Evolutionary conservation across 23 tunicate genomes (phyloP), one percentile per base, ranked within the genome.

Genomic region (Clavelina lepadiformis): DNA sequence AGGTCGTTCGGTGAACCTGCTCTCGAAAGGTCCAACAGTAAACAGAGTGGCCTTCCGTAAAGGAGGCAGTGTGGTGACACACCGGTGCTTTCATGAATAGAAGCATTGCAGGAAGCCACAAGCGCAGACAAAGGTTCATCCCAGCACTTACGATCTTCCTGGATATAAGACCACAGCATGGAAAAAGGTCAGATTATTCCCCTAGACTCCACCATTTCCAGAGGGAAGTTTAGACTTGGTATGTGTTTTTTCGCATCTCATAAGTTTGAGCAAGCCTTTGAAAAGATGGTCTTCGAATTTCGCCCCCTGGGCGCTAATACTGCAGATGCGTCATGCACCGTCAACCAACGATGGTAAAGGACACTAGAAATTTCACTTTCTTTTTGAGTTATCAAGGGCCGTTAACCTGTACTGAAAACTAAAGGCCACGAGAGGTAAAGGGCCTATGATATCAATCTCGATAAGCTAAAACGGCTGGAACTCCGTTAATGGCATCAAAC

Each of bases 291-390:
- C 29, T 58, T 58, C 35, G 35, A 58, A 58, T 27, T 6, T 58
- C 6, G 6, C 38, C 5, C 65, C 65, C 11, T 30, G 65, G 35
- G 28, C 65, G 8, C 35, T 23, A 58, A 33, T 5, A 28, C 35
- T 46, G 46, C 72, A 5, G 72, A 57, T 2, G 47, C 72, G 11
- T 57, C 72, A 22, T 67, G 54, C 21, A 67, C 72, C 6, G 72
- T 67, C 30, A 67, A 27, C 72, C 72, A 67, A 25, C 47, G 28
- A 3, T 37, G 7, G 15, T 58, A 58, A 30, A 35, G 29, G 29
- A 3, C 29, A 33, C 20, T n/a, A 5, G 65, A 28, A 33, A 35
- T 58, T 58, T 58, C 65, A 5, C 29, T 23, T 23, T 33, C 65
- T n/a, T 33, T 58, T 11, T 58, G 65, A 30, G 38, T 5, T 6